Percentiles rank a stretch among this genome's conserved stretches.
Conservation (phyloP, 2,888 invertebrate species). For the Drosophila antonietae region DNA sequence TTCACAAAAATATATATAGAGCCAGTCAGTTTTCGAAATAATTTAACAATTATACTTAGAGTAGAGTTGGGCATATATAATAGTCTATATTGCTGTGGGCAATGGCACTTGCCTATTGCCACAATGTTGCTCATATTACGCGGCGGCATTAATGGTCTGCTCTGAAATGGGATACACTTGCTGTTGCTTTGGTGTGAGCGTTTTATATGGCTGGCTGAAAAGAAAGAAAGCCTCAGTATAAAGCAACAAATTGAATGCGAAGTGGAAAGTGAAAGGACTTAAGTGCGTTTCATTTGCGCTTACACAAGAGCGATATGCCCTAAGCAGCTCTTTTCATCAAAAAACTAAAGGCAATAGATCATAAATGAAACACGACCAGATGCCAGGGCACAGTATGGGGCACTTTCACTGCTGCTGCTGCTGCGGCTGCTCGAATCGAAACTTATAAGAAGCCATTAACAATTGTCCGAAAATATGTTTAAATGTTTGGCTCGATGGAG, state of each 20-base stretch:
- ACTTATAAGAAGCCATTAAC: conserved; percentile 44
- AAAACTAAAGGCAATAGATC: conserved; percentile 48
- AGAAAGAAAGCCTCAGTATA: conserved; percentile 50
- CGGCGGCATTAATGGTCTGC: conserved; percentile 8
- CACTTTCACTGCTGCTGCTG: conserved; percentile 55
- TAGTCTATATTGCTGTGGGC: neutral
- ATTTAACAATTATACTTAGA: neutral
- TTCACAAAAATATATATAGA: neutral
- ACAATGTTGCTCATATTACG: conserved; percentile 23
- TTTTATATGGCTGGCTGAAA: conserved; percentile 26
- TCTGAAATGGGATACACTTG: conserved; percentile 43
- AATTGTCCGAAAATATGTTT: conserved; percentile 43
- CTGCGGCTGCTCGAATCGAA: conserved; percentile 26
- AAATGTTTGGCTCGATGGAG: conserved; percentile 17
- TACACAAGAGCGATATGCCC: conserved; percentile 59
- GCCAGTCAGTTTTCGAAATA: neutral
- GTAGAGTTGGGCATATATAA: neutral
- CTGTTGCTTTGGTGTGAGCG: conserved; percentile 13
- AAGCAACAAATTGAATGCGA: conserved; percentile 42
- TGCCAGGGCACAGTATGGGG: conserved; percentile 19
- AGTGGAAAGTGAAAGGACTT: conserved; percentile 70
- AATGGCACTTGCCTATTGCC: conserved; percentile 7
- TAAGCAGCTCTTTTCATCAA: conserved; percentile 49
- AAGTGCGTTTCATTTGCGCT: conserved; percentile 52
- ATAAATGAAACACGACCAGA: conserved; percentile 37